Evolutionary conservation across 37 sponge, comb jelly and placozoan genomes (phyloP).

Genomic region (Diacarnus erythraeanus): DNA sequence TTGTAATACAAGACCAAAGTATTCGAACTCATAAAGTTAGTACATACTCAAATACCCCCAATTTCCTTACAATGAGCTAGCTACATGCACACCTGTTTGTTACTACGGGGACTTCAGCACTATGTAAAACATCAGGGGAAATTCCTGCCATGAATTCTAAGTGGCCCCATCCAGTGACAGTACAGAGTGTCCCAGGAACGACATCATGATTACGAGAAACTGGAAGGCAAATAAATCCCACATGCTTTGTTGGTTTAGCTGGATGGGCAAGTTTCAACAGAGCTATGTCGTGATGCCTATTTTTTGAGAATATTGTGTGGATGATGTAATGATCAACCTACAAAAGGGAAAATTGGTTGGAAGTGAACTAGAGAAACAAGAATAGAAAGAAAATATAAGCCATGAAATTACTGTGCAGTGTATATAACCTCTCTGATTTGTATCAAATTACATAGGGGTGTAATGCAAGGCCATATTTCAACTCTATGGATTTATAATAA

Average conservation of each 20-base stretch:
- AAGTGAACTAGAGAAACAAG: too few relatives aligned
- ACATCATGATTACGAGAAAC: not conserved
- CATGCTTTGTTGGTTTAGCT: not conserved
- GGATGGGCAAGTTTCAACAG: conserved; percentile 36
- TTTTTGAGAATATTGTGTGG: not conserved
- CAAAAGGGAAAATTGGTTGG: not conserved
- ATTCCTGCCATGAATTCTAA: not conserved
- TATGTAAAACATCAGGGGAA: conserved; percentile 39
- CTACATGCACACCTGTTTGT: conserved; percentile 12
- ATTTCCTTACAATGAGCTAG: too few relatives aligned
- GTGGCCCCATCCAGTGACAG: conserved; percentile 61
- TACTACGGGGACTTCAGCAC: conserved; percentile 42
- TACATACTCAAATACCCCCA: too few relatives aligned
- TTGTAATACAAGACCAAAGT: too few relatives aligned
- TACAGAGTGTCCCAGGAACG: conserved; percentile 30
- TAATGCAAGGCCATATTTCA: too few relatives aligned
- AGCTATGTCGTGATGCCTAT: conserved; percentile 27
- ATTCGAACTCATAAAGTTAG: too few relatives aligned
- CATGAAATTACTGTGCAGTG: too few relatives aligned
- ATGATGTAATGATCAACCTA: conserved; percentile 13
- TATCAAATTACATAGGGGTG: too few relatives aligned
- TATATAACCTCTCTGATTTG: too few relatives aligned
- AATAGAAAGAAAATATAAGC: too few relatives aligned
- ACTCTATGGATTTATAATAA: too few relatives aligned
- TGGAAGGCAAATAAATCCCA: conserved; percentile 38